A percentile compares a stretch with the other conserved stretches of the same genome.
Evolutionary conservation across 2,888 invertebrate species (phyloP).

Genomic region (Ypsolopha scabrella): DNA sequence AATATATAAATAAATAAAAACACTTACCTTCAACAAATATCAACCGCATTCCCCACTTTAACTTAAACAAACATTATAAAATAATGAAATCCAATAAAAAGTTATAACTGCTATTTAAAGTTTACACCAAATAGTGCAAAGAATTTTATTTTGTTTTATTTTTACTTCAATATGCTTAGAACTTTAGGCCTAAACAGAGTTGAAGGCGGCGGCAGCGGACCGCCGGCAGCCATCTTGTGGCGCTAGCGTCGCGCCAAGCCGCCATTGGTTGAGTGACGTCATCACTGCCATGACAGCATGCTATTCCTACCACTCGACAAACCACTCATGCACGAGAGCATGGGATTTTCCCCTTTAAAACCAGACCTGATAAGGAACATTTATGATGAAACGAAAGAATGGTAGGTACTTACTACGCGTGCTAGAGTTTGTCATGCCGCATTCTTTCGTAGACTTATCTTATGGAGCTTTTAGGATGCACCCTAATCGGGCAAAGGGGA

Average conservation of each 20-base stretch:
- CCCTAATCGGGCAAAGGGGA: slow-evolving; percentile 57
- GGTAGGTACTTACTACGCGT: neutral
- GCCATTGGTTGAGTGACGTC: slow-evolving; percentile 67
- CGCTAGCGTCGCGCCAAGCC: slow-evolving; percentile 57
- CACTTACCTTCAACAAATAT: no score
- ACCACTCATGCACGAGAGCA: slow-evolving; percentile 8
- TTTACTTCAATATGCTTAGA: neutral
- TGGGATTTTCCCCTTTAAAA: neutral
- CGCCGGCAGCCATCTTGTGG: slow-evolving; percentile 67
- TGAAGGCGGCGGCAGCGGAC: slow-evolving; percentile 52
- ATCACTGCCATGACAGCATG: slow-evolving; percentile 60
- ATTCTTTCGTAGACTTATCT: slow-evolving; percentile 62
- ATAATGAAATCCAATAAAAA: no score
- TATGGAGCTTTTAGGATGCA: slow-evolving; percentile 65
- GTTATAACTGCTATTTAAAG: no score
- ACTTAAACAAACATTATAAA: no score
- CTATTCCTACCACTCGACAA: slow-evolving; percentile 50
- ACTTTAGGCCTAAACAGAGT: slow-evolving; percentile 62
- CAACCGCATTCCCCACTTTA: no score
- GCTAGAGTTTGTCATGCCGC: slow-evolving; percentile 40
- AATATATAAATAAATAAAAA: no score
- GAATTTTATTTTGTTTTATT: neutral
- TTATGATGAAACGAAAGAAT: neutral
- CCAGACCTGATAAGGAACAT: neutral
- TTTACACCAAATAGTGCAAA: no score